Base-by-base conservation (phyloP, 2,797 vertebrate species). In the Atherinosoma microstoma region DNA sequence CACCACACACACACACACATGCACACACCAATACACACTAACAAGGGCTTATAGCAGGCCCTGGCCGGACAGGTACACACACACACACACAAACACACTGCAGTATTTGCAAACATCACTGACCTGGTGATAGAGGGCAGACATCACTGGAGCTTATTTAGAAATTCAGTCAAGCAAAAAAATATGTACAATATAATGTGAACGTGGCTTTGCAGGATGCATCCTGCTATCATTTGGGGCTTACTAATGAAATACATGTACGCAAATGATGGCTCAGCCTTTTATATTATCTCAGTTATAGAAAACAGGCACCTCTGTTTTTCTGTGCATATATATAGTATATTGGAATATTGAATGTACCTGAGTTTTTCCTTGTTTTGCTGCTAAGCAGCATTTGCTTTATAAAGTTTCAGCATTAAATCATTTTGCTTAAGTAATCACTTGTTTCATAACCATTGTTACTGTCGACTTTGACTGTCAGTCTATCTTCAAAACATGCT, bases 91-190 rank as follows among this genome's bases (percentile, higher is more conserved):
- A 73, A 54, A 68, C 70, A 64, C 42, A 2, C 70, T 78, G 79
- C 85, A 80, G 82, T 70, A 78, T 79, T 76, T 81, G 76, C 76
- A 79, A 75, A 76, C 68, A 75, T 58, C 15, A 49, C 15, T 72
- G 78, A 77, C 76, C 82, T 67, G 72, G 74, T 87, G 81, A 84
- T 78, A 73, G 79, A 77, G 80, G 73, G 58, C 83, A 86, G 76
- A 85, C 70, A 67, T 67, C 27, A 34, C 58, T 40, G 54, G 53
- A 83, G 11, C 67, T 62, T 59, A 58, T 84, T 81, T 72, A 77
- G 67, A 85, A 84, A 80, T 85, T 79, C 60, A 80, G 49, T 57
- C 56, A 58, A 64, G 80, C 61, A 70, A 64, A 73, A 32, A 69
- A 83, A 75, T 69, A 36, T 32, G 56, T 49, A 35, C 13, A 73